Percentiles rank a stretch among this genome's conserved stretches.
Conservation (phyloP, 2,113 vertebrate genomes). For the Eleginops maclovinus region DNA sequence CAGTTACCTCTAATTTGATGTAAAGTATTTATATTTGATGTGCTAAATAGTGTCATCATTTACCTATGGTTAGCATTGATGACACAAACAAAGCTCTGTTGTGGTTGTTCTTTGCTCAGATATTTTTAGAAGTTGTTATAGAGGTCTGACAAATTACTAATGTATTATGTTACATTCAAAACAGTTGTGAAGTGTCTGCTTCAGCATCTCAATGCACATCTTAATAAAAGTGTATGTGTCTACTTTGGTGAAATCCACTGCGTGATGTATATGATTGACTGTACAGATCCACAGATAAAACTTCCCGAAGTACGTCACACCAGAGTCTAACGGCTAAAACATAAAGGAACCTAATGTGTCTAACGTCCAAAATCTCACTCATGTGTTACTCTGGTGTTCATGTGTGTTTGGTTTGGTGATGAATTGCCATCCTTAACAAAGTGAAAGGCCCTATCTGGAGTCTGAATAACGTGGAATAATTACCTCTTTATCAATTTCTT, state of each 20-base stretch:
- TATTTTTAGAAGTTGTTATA: slow-evolving; percentile 8
- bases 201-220: slow-evolving; percentile 32
- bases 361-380: slow-evolving; percentile 43
- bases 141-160: slow-evolving; percentile 13
- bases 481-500: slow-evolving; percentile 19
- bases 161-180: slow-evolving; percentile 11
- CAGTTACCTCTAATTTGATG: slow-evolving; percentile 10
- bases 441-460: slow-evolving; percentile 52
- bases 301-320: slow-evolving; percentile 65
- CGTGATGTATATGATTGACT: slow-evolving; percentile 18
- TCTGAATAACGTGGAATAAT: slow-evolving; percentile 50
- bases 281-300: slow-evolving; percentile 45
- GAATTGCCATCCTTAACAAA: slow-evolving; percentile 53
- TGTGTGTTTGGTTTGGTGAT: slow-evolving; percentile 45
- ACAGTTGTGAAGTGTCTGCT: slow-evolving; percentile 29
- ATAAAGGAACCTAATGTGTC: slow-evolving; percentile 53
- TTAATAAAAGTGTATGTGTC: slow-evolving; percentile 56
- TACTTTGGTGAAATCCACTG: slow-evolving; percentile 17
- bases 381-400: slow-evolving; percentile 27
- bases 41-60: background rate
- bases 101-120: background rate
- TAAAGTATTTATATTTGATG: slow-evolving; percentile 11
- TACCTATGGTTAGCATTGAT: slow-evolving; percentile 4
- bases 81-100: slow-evolving; percentile 5
- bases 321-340: slow-evolving; percentile 49